Evolutionary conservation across 2,888 invertebrate genomes (phyloP).

Genomic region (Clanis bilineata): DNA sequence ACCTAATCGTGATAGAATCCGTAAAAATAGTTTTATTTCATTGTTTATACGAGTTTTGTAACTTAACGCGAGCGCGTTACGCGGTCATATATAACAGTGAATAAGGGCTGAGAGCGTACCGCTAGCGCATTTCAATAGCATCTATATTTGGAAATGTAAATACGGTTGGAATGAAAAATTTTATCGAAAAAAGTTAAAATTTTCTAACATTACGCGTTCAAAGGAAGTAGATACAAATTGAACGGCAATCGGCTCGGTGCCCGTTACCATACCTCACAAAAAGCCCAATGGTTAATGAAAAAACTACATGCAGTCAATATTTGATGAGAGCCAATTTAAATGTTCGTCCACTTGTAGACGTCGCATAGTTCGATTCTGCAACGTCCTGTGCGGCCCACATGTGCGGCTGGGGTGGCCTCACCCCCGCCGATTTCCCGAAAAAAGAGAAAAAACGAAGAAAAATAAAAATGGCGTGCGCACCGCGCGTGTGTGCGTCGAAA

Average conservation of each 20-base stretch:
- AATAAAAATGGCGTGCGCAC: constrained; percentile 71
- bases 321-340: constrained; percentile 82
- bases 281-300: constrained; percentile 75
- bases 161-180: not conserved
- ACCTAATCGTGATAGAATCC: too few relatives aligned
- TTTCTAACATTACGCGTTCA: constrained; percentile 38
- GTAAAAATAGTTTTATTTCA: too few relatives aligned
- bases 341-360: constrained; percentile 82
- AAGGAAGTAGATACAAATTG: constrained; percentile 64
- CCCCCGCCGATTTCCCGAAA: constrained; percentile 69
- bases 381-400: constrained; percentile 44
- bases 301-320: constrained; percentile 81
- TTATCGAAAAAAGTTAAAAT: constrained; percentile 27
- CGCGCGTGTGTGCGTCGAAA: constrained; percentile 73
- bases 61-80: too few relatives aligned
- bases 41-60: too few relatives aligned
- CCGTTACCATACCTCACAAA: constrained; percentile 58
- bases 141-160: constrained; percentile 8
- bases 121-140: not conserved
- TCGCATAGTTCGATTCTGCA: constrained; percentile 72
- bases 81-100: too few relatives aligned
- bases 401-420: constrained; percentile 55
- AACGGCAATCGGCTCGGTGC: constrained; percentile 47
- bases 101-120: too few relatives aligned
- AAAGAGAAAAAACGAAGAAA: constrained; percentile 71